Conservation (phyloP, 2,113 vertebrate species). For the Sphaerodactylus townsendi region DNA sequence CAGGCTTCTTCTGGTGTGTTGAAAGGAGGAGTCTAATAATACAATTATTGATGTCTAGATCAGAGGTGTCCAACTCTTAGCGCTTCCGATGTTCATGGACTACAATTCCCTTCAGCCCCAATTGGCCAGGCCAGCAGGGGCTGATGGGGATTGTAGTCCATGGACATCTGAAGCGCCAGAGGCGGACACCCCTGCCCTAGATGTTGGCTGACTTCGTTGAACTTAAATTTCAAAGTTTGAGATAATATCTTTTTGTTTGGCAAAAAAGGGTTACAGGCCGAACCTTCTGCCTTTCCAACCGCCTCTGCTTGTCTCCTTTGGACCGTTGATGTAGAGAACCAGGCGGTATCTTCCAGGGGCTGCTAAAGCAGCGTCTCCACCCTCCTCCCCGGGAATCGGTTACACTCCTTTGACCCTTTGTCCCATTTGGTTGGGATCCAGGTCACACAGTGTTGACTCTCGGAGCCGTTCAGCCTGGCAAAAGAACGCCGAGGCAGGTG, state of each 20-base stretch:
- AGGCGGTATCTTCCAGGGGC: no score
- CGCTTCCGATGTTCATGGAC: no score
- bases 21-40: no score
- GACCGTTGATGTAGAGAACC: neutral
- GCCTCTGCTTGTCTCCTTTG: neutral
- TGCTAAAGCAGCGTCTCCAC: no score
- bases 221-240: neutral
- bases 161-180: no score
- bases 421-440: neutral
- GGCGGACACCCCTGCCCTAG: no score
- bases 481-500: neutral
- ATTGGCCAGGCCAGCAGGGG: no score
- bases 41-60: neutral
- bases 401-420: neutral
- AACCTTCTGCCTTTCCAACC: neutral
- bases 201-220: neutral
- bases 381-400: neutral
- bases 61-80: no score
- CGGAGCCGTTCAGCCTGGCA: rapidly evolving
- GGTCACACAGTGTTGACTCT: neutral
- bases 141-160: no score
- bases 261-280: no score
- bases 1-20: neutral
- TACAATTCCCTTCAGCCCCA: no score
- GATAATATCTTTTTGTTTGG: no score